Evolutionary conservation across 2,888 invertebrate species (phyloP).

Genomic region (Noctua fimbriata): DNA sequence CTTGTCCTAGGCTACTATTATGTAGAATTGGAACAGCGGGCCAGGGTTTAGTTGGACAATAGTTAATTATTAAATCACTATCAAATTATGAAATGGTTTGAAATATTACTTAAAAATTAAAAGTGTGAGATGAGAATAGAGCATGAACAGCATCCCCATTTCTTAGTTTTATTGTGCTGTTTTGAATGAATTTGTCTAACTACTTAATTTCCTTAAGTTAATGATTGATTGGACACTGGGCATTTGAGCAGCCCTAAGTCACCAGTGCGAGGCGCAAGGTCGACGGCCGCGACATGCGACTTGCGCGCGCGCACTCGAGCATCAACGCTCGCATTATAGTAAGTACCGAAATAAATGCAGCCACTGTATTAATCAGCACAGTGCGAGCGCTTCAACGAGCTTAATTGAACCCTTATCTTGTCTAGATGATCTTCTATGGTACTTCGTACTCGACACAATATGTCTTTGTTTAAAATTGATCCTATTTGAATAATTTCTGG

Average conservation of each 20-base stretch:
- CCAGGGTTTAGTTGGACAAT: background rate
- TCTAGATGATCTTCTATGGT: conserved; percentile 11
- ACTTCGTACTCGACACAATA: background rate
- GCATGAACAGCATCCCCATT: background rate
- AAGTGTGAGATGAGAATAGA: background rate
- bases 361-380: conserved; percentile 44
- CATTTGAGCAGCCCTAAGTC: conserved; percentile 36
- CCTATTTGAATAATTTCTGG: background rate
- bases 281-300: conserved; percentile 73
- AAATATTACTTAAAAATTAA: conserved; percentile 1
- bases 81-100: background rate
- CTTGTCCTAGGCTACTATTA: background rate
- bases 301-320: conserved; percentile 60
- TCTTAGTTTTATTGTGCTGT: background rate
- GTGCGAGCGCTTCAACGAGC: conserved; percentile 31
- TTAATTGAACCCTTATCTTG: conserved; percentile 44
- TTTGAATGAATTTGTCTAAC: background rate
- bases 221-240: background rate
- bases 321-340: conserved; percentile 36
- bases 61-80: no score
- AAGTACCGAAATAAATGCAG: conserved; percentile 44
- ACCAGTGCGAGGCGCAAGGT: conserved; percentile 69
- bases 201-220: background rate
- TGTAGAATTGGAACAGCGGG: background rate
- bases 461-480: conserved; percentile 8